A percentile compares a stretch with the other conserved stretches of the same genome.
phyloP scores from a whole-genome alignment of 2,888 invertebrate genomes.

The Ecliptopera silaceata region DNA sequence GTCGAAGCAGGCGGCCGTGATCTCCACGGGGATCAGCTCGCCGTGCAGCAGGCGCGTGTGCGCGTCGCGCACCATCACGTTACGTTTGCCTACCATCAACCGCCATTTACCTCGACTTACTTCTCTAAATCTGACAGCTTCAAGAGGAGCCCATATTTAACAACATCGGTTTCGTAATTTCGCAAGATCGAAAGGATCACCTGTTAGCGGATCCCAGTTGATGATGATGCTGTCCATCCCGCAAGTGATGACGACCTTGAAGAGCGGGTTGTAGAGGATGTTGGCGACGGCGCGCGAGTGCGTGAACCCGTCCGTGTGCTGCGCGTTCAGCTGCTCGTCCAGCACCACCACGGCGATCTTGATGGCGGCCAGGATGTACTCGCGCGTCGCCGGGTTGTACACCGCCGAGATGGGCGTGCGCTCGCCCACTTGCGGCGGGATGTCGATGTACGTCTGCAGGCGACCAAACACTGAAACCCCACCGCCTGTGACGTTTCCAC shows the following conservation, averaged over 20 bases:
- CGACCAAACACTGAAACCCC: too few species aligned
- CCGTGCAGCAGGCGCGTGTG: slow-evolving; percentile 87
- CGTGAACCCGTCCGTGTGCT: slow-evolving; percentile 88
- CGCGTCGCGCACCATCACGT: slow-evolving; percentile 86
- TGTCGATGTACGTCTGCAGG: slow-evolving; percentile 84
- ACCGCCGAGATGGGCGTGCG: slow-evolving; percentile 83
- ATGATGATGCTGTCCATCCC: slow-evolving; percentile 91
- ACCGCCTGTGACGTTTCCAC: too few species aligned
- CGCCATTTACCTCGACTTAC: too few species aligned
- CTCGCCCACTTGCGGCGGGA: slow-evolving; percentile 85
- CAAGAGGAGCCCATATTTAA: too few species aligned
- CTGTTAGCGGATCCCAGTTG: slow-evolving; percentile 89
- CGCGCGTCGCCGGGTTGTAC: slow-evolving; percentile 86
- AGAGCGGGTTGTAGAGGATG: slow-evolving; percentile 89
- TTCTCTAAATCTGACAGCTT: too few species aligned
- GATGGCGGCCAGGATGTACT: slow-evolving; percentile 86
- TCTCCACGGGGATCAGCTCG: slow-evolving; percentile 86
- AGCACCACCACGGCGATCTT: slow-evolving; percentile 86
- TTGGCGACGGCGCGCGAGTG: slow-evolving; percentile 88
- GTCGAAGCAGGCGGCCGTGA: slow-evolving; percentile 91
- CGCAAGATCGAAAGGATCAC: background rate
- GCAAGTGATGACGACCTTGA: slow-evolving; percentile 88
- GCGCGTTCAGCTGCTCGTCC: slow-evolving; percentile 85
- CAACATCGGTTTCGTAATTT: background rate
- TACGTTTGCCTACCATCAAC: slow-evolving; percentile 76